phyloP scores from a whole-genome alignment of 2,113 vertebrate genomes.

The Erinaceus europaeus region DNA sequence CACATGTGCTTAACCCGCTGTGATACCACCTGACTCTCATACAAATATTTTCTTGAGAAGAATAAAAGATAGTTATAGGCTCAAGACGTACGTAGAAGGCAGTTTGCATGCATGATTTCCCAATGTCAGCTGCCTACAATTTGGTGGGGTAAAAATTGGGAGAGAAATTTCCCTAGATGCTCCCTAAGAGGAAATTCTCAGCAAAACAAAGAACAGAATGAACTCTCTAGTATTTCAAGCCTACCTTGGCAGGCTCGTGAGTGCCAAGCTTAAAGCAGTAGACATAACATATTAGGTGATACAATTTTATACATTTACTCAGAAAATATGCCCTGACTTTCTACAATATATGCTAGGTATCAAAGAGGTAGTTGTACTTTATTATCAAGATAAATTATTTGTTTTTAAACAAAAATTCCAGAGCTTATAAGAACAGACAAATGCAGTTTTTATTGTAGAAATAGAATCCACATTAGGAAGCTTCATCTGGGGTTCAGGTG shows the following conservation, averaged over 20 bases:
- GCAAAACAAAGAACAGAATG: neutral
- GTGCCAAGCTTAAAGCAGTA: neutral
- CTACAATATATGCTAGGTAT: neutral
- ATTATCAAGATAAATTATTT: neutral
- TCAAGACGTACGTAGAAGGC: neutral
- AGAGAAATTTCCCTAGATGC: too few relatives aligned
- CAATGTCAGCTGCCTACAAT: neutral
- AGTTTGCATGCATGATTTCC: neutral
- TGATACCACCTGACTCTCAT: too few relatives aligned
- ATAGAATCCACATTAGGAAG: too few relatives aligned
- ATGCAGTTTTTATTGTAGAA: neutral
- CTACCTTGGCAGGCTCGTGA: neutral
- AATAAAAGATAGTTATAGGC: neutral
- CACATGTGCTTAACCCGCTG: too few relatives aligned
- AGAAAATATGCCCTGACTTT: neutral
- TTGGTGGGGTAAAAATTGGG: neutral
- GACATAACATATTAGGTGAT: neutral
- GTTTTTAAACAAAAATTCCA: neutral
- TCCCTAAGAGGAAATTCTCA: neutral
- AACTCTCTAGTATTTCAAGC: neutral
- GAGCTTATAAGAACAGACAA: neutral
- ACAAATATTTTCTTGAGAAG: neutral
- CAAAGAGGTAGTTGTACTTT: neutral
- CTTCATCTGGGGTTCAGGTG: too few relatives aligned
- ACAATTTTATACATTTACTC: neutral